These are phyloP conservation scores for Rambutsinella grinnellia DNA, from an alignment of 2,888 invertebrate genomes.

Conservation along the genomic window DNA sequence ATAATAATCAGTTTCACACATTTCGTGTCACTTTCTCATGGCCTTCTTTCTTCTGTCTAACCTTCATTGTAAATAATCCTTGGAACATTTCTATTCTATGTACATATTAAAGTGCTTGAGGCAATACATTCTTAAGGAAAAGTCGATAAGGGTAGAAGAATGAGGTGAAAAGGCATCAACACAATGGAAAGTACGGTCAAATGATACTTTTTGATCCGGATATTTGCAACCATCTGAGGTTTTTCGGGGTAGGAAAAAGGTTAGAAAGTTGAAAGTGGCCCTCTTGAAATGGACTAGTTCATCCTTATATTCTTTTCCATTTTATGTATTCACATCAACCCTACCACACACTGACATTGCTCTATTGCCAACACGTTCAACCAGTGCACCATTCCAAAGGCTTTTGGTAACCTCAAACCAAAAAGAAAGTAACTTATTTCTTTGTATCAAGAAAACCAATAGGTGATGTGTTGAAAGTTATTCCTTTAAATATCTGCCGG, in stretches of 20 bases:
- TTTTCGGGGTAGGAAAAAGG: background rate
- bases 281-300: background rate
- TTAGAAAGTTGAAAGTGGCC: too few relatives aligned
- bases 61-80: too few relatives aligned
- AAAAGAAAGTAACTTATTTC: conserved; percentile 6
- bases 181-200: conserved; percentile 13
- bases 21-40: too few relatives aligned
- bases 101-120: background rate
- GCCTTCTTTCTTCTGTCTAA: too few relatives aligned
- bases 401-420: conserved; percentile 4
- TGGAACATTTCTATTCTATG: too few relatives aligned
- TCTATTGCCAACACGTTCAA: conserved; percentile 23
- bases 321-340: background rate
- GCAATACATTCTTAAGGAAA: background rate
- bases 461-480: too few relatives aligned
- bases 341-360: background rate
- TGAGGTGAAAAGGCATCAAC: background rate
- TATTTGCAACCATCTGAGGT: conserved; percentile 3
- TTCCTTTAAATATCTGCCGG: too few relatives aligned
- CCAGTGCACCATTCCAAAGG: conserved; percentile 16
- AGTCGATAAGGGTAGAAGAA: background rate
- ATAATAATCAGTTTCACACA: too few relatives aligned
- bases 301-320: background rate
- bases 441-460: too few relatives aligned
- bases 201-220: conserved; percentile 46